Base-by-base conservation (phyloP, 1,140 invertebrate genomes). In the Camponotus floridanus region DNA sequence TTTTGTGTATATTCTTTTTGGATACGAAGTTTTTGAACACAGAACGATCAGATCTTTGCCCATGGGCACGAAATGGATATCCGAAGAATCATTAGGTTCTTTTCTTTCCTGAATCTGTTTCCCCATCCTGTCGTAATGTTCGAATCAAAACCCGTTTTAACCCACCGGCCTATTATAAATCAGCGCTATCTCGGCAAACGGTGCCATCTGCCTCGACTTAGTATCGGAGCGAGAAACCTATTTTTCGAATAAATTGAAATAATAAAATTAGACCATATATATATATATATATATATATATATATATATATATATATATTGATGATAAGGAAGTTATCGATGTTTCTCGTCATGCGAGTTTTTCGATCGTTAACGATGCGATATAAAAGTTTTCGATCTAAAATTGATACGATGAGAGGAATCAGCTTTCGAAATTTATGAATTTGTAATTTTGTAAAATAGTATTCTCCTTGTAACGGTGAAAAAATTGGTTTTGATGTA, bases 251-350 rank as follows among this genome's bases (percentile, higher is more conserved):
- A 87, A 91, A 92, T 85, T 89, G 83, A 88, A 93, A 93, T 93
- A 93, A 93, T 93, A 91, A 94, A 94, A 94, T 94, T 92, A 92
- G 92, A 91, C 89, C 92, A 90, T 18, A 51, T n/a, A n/a, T n/a
- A n/a, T n/a, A n/a, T n/a, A n/a, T n/a, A n/a, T n/a, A n/a, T n/a
- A n/a, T n/a, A n/a, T n/a, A n/a, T n/a, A n/a, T n/a, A n/a, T n/a
- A n/a, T n/a, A n/a, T n/a, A n/a, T n/a, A n/a, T n/a, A n/a, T n/a
- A n/a, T n/a, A n/a, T n/a, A n/a, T 51, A 51, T 62, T 79, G 89
- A 84, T 81, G 89, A 94, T 94, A 94, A 93, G 87, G 57, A 71
- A 64, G 59, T 83, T 64, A 51, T 33, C 67, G 51, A 9, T 26
- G 26, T 71, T 61, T 11, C 55, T 55, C 45, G 31, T 65, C 45